Evolutionary conservation across 2,797 vertebrate genomes (phyloP).

Genomic region (Mormyrops boulengeri): DNA sequence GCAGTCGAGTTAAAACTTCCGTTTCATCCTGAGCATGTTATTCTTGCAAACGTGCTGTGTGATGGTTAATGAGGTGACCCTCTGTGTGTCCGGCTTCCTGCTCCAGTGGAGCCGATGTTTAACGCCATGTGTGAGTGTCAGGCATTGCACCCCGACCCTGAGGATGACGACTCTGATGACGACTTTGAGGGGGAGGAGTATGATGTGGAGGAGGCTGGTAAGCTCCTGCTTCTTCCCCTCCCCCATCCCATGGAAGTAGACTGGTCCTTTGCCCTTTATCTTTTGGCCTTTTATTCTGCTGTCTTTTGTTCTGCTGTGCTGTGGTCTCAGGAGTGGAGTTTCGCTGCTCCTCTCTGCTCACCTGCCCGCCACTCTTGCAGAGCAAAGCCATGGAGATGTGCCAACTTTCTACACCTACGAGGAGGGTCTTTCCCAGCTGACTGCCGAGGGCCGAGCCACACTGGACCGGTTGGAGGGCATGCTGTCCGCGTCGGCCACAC

Average conservation of each 20-base stretch:
- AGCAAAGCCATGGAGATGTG: conserved; percentile 73
- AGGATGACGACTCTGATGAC: conserved; percentile 80
- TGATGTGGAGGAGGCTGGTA: conserved; percentile 86
- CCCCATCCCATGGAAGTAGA: background rate
- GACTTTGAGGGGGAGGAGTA: conserved; percentile 92
- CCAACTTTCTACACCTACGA: conserved; percentile 91
- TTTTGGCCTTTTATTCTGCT: background rate
- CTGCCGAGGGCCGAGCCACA: conserved; percentile 83
- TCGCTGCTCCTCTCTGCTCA: background rate
- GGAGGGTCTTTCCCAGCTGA: conserved; percentile 84
- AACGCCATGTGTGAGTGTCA: conserved; percentile 95
- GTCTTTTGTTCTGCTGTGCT: background rate
- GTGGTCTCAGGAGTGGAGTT: no score
- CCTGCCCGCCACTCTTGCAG: conserved; percentile 48
- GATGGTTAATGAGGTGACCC: background rate
- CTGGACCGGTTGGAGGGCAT: conserved; percentile 89
- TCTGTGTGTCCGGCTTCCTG: conserved; percentile 18
- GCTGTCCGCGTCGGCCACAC: conserved; percentile 78
- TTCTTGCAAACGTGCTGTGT: background rate
- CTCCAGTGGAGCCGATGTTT: conserved; percentile 90
- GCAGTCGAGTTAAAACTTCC: background rate
- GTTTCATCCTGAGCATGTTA: background rate
- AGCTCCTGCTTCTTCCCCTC: conserved; percentile 30
- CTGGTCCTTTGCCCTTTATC: background rate
- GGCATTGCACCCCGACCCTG: conserved; percentile 88